Conservation (phyloP, 2,888 invertebrate genomes). For the Physocephala rufipes region DNA sequence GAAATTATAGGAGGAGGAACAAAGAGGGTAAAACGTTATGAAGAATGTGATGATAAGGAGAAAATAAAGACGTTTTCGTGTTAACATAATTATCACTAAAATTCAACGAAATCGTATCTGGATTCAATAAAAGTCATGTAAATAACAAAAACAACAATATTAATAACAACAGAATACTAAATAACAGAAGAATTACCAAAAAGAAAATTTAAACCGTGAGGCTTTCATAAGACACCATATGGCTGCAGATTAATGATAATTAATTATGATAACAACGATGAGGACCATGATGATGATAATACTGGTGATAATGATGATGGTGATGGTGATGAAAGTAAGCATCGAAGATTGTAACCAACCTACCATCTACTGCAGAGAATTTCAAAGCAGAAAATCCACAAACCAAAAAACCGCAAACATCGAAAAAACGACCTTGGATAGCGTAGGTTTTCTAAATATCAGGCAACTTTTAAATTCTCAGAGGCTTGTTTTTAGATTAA, state of each 20-base stretch:
- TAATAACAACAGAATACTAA: background rate
- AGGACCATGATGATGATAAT: background rate
- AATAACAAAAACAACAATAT: background rate
- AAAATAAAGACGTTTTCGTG: no score
- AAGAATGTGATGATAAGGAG: background rate
- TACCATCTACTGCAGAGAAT: background rate
- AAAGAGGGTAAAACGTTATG: background rate
- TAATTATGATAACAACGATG: no score
- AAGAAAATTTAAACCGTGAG: no score
- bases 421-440: conserved; percentile 25
- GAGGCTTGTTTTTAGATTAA: no score
- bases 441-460: conserved; percentile 23
- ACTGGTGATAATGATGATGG: background rate
- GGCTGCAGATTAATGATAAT: background rate
- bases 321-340: no score
- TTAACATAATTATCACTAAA: background rate
- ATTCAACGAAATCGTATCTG: background rate
- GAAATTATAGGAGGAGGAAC: background rate
- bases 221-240: background rate
- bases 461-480: no score
- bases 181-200: no score
- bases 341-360: background rate
- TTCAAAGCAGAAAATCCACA: background rate
- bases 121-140: background rate
- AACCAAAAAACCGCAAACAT: background rate